Evolutionary conservation across 1,140 invertebrate genomes (phyloP).

Genomic region (Drosophila cardini): DNA sequence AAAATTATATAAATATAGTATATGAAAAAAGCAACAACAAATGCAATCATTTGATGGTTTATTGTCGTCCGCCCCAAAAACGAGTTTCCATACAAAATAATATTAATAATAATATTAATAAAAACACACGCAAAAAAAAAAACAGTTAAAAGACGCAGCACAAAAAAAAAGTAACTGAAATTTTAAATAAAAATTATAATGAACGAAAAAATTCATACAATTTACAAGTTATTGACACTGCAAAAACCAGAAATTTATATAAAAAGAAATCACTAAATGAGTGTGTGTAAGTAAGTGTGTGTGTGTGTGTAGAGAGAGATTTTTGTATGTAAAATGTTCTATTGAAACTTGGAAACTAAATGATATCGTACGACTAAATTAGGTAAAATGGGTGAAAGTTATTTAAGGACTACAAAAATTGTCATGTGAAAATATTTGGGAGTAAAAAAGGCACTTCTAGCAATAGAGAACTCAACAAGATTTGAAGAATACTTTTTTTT

Average conservation of each 20-base stretch:
- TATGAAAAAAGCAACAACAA: slow-evolving; percentile 50
- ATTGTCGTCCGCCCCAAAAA: slow-evolving; percentile 46
- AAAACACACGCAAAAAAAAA: slow-evolving; percentile 2
- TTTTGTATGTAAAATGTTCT: too few relatives aligned
- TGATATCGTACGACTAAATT: background rate
- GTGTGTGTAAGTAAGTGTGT: slow-evolving; percentile 3
- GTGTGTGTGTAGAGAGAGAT: too few relatives aligned
- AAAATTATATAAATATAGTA: slow-evolving; percentile 41
- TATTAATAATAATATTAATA: slow-evolving; percentile 52
- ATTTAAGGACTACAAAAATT: too few relatives aligned
- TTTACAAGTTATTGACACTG: slow-evolving; percentile 76
- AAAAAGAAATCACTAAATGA: slow-evolving; percentile 20
- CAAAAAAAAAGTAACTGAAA: slow-evolving; percentile 30
- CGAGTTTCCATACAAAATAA: slow-evolving; percentile 56
- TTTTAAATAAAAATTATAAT: background rate
- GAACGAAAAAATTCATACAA: slow-evolving; percentile 27
- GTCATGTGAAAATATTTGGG: too few relatives aligned
- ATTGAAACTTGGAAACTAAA: background rate
- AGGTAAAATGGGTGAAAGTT: too few relatives aligned
- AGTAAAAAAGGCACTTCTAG: too few relatives aligned
- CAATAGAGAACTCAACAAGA: too few relatives aligned
- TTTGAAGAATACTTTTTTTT: too few relatives aligned
- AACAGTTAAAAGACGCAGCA: background rate
- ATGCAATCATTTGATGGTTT: slow-evolving; percentile 38
- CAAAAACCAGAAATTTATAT: slow-evolving; percentile 8